These are phyloP conservation scores for Gambusia holbrooki DNA, from an alignment of 2,113 vertebrate genomes.

Conservation along the genomic window DNA sequence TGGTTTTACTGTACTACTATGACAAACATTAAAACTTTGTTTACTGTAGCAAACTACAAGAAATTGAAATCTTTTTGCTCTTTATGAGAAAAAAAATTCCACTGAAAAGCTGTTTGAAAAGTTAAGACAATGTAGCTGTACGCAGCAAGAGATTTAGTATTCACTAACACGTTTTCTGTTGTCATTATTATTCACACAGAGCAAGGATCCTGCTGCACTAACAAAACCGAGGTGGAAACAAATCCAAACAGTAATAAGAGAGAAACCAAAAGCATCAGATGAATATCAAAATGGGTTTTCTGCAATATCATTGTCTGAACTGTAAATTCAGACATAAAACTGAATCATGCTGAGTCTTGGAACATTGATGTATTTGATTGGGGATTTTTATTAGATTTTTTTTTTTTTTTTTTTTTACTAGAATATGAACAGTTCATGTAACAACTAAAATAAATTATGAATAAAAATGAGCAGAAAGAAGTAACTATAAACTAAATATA, in stretches of 20 bases:
- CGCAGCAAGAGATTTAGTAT: not conserved
- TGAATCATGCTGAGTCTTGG: not conserved
- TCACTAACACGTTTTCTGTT: not conserved
- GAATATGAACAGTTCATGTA: too few relatives aligned
- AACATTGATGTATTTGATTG: constrained; percentile 16
- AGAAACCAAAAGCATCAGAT: not conserved
- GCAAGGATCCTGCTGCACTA: not conserved
- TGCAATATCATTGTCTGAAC: not conserved
- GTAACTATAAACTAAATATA: too few relatives aligned
- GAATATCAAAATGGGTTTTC: not conserved
- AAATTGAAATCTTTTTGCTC: not conserved
- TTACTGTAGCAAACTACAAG: not conserved
- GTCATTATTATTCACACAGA: not conserved
- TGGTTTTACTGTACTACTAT: not conserved
- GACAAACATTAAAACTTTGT: not conserved
- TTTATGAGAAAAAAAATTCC: not conserved
- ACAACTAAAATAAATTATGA: too few relatives aligned
- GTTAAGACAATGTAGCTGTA: not conserved
- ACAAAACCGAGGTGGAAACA: not conserved
- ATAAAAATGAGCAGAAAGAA: too few relatives aligned
- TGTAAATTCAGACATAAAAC: not conserved
- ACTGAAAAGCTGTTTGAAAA: not conserved
- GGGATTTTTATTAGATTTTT: not conserved
- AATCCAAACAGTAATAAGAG: not conserved
- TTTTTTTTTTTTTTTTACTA: too few relatives aligned